Conservation (phyloP, 2,113 vertebrate species). For the Microtus montanus region DNA sequence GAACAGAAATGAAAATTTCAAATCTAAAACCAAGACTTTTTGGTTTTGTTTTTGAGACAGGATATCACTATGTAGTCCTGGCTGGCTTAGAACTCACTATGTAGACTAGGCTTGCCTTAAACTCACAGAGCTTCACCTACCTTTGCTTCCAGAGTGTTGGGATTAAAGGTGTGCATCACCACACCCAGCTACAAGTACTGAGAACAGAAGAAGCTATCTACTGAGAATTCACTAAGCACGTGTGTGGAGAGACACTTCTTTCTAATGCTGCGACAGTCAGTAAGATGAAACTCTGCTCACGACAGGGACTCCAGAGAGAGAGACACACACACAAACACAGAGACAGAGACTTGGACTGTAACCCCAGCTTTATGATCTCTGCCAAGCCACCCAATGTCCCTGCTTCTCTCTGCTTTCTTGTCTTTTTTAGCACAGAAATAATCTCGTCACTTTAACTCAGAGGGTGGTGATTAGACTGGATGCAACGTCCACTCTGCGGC, state of each 20-base stretch:
- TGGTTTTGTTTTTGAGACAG: background rate
- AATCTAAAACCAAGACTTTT: background rate
- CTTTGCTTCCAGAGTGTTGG: background rate
- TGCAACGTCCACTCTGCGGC: background rate
- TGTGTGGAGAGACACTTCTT: background rate
- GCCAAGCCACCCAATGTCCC: conserved; percentile 43
- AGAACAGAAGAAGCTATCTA: background rate
- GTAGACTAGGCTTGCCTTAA: background rate
- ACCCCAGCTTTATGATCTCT: background rate
- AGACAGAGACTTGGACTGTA: background rate
- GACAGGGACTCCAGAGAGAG: background rate
- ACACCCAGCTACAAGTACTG: background rate
- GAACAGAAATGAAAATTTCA: conserved; percentile 48
- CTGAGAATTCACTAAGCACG: background rate
- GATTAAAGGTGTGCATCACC: background rate
- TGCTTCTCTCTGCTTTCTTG: conserved; percentile 40
- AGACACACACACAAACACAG: background rate
- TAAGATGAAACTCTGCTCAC: conserved; percentile 15
- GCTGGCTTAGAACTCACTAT: background rate
- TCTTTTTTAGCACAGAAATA: conserved; percentile 41
- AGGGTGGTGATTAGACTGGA: conserved; percentile 18
- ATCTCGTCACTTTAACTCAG: conserved; percentile 49
- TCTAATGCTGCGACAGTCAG: conserved; percentile 25
- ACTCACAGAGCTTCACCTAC: background rate
- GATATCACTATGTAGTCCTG: background rate